A percentile compares a stretch with the other conserved stretches of the same genome.
These are phyloP conservation scores for Leptonema lineaticorne DNA, from an alignment of 1,140 invertebrate genomes.

Conservation along the genomic window DNA sequence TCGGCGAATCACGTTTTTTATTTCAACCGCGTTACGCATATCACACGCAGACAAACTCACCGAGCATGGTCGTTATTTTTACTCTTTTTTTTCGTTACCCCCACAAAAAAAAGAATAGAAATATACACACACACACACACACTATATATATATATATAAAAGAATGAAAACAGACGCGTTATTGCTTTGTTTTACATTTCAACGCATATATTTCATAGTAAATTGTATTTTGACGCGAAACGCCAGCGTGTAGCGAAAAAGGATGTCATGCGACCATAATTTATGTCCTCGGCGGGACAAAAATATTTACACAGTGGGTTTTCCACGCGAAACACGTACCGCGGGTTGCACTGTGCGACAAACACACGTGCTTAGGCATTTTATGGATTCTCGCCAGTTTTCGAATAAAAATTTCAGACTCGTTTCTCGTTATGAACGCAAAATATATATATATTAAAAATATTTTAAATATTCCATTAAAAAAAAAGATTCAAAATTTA, in stretches of 20 bases:
- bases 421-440: too few species aligned
- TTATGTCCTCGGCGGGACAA: constrained; percentile 34
- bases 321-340: constrained; percentile 14
- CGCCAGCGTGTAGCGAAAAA: constrained; percentile 18
- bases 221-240: constrained; percentile 40
- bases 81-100: too few species aligned
- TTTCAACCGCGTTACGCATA: too few species aligned
- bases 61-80: too few species aligned
- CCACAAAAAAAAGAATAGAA: too few species aligned
- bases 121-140: too few species aligned
- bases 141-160: background rate
- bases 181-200: constrained; percentile 30
- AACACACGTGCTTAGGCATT: background rate
- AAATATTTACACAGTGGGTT: constrained; percentile 38
- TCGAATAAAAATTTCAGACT: background rate
- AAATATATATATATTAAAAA: too few species aligned
- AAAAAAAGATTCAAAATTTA: too few species aligned
- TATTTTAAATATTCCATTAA: too few species aligned
- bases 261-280: constrained; percentile 37
- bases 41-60: too few species aligned
- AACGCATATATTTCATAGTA: constrained; percentile 34
- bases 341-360: background rate
- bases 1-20: constrained; percentile 7
- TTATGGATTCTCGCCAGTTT: constrained; percentile 6
- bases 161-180: background rate